A percentile compares a stretch with the other conserved stretches of the same genome.
These are phyloP conservation scores for Sabatieria punctata DNA, from an alignment of 2,888 invertebrate species.

Conservation along the genomic window DNA sequence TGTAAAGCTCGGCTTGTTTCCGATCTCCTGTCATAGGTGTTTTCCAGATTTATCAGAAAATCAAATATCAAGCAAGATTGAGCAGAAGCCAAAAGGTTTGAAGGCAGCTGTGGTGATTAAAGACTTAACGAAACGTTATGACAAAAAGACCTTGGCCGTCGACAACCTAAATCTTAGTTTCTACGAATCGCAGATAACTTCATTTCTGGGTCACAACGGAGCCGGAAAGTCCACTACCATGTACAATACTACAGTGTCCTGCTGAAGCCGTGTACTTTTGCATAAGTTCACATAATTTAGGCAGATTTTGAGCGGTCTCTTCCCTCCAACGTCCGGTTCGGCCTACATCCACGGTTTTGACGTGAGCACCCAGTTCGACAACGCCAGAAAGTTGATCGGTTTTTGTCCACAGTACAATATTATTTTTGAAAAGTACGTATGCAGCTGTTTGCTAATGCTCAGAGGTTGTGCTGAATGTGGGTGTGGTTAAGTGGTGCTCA, in stretches of 20 bases:
- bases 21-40: too few species aligned
- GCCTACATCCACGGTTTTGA: conserved; percentile 55
- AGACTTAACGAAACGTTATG: too few species aligned
- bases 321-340: conserved; percentile 55
- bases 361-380: conserved; percentile 46
- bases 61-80: too few species aligned
- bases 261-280: too few species aligned
- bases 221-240: conserved; percentile 83
- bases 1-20: too few species aligned
- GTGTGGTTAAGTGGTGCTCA: not conserved
- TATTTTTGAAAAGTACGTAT: conserved; percentile 42
- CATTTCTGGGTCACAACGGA: conserved; percentile 70
- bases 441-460: too few species aligned
- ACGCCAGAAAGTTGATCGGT: conserved; percentile 45
- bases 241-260: too few species aligned
- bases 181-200: conserved; percentile 63
- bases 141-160: too few species aligned
- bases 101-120: too few species aligned
- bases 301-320: conserved; percentile 42
- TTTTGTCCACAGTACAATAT: conserved; percentile 55
- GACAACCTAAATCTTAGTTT: conserved; percentile 63
- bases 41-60: too few species aligned
- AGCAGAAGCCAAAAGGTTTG: too few species aligned
- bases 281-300: conserved; percentile 17
- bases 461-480: too few species aligned